Evolutionary conservation across 1,140 invertebrate species (phyloP), one percentile per base, ranked within the genome.

Genomic region (Plectus sambesii): DNA sequence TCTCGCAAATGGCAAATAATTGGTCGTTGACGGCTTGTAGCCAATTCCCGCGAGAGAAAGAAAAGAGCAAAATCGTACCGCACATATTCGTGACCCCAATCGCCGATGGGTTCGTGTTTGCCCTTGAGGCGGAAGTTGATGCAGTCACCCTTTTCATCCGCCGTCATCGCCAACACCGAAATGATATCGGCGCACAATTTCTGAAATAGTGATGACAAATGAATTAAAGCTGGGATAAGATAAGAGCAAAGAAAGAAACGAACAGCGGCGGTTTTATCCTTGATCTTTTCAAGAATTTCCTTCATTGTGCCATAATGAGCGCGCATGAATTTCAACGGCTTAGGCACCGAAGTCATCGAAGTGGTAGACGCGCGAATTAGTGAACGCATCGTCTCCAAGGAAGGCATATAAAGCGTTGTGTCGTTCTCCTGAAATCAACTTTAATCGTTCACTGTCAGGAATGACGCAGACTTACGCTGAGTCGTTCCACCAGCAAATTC

Each of bases 61-160:
- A n/a, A n/a, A n/a, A n/a, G n/a, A n/a, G n/a, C n/a, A n/a, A 44
- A 48, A 5, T n/a, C 63, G 60, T 70, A 83, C 82, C 83, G 79
- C 12, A 99, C 89, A 78, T 98, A 99, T 75, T 99, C 94, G 74
- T 98, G 93, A 2, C 94, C 94, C 94, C 94, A 99, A 63, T 92
- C 85, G 2, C 87, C 88, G 53, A 98, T 87, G 26, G 78, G 87
- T 80, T 69, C 79, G 70, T 72, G 83, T 69, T 62, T 83, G 74
- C 68, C 82, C 59, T 77, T 69, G 4, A 98, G 74, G 56, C 88
- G 81, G 68, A 87, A 98, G 55, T 88, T 87, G 1, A 98, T 73
- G 68, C 87, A 94, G 70, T 97, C 90, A 61, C 82, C 73, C 26
- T 80, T 80, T 54, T 89, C 84, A 76, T 58, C 62, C 43, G 90